Evolutionary conservation across 2,797 vertebrate genomes (phyloP).

Genomic region (Hemitrygon akajei): DNA sequence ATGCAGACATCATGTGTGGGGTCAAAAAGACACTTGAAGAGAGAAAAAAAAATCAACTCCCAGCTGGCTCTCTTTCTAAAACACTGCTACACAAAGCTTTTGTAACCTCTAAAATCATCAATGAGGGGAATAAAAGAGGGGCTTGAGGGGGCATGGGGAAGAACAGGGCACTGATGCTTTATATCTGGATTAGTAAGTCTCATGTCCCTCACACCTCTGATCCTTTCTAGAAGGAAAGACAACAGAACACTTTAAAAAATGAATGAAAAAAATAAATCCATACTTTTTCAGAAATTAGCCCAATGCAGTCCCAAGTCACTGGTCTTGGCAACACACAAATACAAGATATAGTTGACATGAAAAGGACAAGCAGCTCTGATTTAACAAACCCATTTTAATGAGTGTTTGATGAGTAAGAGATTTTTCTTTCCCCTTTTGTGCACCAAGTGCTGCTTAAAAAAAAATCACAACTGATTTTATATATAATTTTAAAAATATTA

Average conservation of each 20-base stretch:
- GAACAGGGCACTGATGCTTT: background rate
- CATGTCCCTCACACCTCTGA: background rate
- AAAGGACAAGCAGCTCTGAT: background rate
- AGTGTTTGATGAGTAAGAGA: background rate
- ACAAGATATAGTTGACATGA: constrained; percentile 21
- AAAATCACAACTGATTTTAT: background rate
- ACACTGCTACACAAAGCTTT: background rate
- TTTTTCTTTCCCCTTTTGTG: background rate
- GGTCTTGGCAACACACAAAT: constrained; percentile 3
- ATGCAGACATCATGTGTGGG: too few relatives aligned
- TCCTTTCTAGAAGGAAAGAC: background rate
- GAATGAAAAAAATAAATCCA: constrained; percentile 4
- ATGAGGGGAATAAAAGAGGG: background rate
- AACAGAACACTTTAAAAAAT: constrained; percentile 4
- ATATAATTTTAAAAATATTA: constrained; percentile 5
- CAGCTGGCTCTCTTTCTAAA: background rate
- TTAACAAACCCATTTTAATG: background rate
- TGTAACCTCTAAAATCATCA: background rate
- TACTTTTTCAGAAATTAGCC: constrained; percentile 30
- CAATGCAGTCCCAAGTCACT: constrained; percentile 18
- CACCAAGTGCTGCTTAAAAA: constrained; percentile 2
- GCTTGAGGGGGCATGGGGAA: too few relatives aligned
- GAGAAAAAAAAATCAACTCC: background rate
- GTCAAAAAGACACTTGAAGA: too few relatives aligned
- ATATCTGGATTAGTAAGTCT: background rate